Evolutionary conservation across 2,888 invertebrate genomes (phyloP).

Genomic region (Phrixothrix hirtus): DNA sequence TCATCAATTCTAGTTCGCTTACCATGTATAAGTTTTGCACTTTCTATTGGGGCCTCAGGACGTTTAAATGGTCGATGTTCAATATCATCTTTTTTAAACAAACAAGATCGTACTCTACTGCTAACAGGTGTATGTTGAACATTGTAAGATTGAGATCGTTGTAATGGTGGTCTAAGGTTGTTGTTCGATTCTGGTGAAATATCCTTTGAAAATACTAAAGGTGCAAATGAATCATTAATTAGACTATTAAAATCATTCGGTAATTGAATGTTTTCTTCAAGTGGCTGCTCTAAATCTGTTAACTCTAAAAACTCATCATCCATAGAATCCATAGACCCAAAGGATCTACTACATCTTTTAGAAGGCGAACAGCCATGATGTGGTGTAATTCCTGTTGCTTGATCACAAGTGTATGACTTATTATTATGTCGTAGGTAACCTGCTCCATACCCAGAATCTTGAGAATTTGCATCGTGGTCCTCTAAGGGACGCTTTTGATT

Average conservation of each 20-base stretch:
- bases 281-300: constrained; percentile 61
- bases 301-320: constrained; percentile 70
- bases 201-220: constrained; percentile 20
- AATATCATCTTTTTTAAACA: constrained; percentile 50
- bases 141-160: constrained; percentile 59
- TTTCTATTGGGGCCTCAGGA: constrained; percentile 64
- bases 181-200: constrained; percentile 29
- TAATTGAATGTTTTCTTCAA: constrained; percentile 57
- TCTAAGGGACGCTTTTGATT: constrained; percentile 54
- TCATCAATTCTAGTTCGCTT: constrained; percentile 52
- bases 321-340: constrained; percentile 63
- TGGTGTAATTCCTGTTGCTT: constrained; percentile 18
- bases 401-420: constrained; percentile 42
- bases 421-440: constrained; percentile 47
- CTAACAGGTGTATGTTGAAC: constrained; percentile 49
- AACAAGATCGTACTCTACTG: constrained; percentile 57
- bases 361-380: constrained; percentile 38
- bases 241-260: constrained; percentile 64
- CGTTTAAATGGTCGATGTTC: constrained; percentile 62
- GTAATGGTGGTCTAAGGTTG: constrained; percentile 53
- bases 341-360: constrained; percentile 44
- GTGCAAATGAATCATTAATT: constrained; percentile 60
- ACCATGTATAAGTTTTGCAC: constrained; percentile 55
- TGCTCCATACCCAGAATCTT: constrained; percentile 63
- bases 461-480: constrained; percentile 61